Conservation (phyloP, 2,113 vertebrate species). For the Zapornia atra region DNA sequence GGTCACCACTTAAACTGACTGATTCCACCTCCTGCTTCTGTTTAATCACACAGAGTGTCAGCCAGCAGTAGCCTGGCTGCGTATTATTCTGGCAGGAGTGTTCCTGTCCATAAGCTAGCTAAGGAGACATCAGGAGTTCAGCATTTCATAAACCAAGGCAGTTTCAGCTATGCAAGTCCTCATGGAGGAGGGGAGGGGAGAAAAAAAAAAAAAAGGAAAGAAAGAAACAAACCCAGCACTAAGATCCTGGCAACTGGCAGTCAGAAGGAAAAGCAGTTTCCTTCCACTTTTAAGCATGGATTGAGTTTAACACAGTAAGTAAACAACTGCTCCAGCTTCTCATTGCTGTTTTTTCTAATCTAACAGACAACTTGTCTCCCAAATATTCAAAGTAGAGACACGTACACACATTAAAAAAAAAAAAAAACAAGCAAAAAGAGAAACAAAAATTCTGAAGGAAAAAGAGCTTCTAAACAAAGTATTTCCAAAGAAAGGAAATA, state of each 20-base stretch:
- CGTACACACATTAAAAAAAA: not conserved
- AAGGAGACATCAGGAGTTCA: not conserved
- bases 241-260: slow-evolving; percentile 21
- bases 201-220: too few relatives aligned
- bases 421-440: not conserved
- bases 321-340: not conserved
- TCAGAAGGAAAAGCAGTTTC: slow-evolving; percentile 25
- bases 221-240: not conserved
- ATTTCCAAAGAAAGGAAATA: not conserved
- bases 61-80: not conserved
- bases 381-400: not conserved
- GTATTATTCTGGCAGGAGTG: not conserved
- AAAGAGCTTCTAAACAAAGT: not conserved
- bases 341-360: not conserved
- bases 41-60: not conserved
- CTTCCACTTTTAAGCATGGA: slow-evolving; percentile 3
- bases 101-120: not conserved
- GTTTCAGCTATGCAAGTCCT: not conserved
- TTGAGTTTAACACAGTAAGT: not conserved
- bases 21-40: not conserved
- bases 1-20: not conserved
- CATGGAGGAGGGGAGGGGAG: too few relatives aligned
- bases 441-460: not conserved
- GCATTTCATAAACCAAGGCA: not conserved
- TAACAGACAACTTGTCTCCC: not conserved